Base-by-base conservation (phyloP, 2,113 vertebrate species). In the Recurvirostra avosetta region DNA sequence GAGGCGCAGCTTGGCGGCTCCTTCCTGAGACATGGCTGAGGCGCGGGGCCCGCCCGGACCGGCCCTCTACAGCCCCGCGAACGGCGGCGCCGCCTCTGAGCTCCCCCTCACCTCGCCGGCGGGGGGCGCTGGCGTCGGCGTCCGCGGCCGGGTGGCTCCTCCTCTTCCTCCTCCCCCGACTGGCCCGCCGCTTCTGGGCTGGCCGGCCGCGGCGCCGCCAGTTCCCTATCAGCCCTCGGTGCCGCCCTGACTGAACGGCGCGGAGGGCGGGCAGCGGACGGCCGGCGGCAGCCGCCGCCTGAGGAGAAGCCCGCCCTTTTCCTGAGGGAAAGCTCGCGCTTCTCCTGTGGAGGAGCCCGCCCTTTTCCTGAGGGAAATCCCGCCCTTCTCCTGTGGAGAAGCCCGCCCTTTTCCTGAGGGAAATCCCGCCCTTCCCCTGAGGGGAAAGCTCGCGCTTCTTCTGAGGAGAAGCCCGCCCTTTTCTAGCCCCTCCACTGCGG, bases 1-100 rank as follows among this genome's bases (percentile, higher is more conserved):
- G n/a, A 98, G 96, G 47, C 96, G 97, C 76, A 98, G 91, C 16
- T 97, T 98, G 23, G 52, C 90, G 5, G 47, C 40, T 30, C 94
- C 97, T n/a, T 97, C 96, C 26, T 89, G 63, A 5, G 36, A 45
- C 70, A 81, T 83, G 38, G 36, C 49, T 4, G n/a, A 15, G 6
- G 7, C 41, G 32, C 16, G 18, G 17, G 5, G 23, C 58, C 29
- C 19, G 36, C 9, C 49, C 15, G 29, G 3, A 45, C 26, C 19
- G 15, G 15, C 41, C 45, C 13, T 8, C 14, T 16, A 12, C 67
- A 5, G 61, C 17, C 32, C 21, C 14, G 38, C 36, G 56, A 7
- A 27, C 21, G 34, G 34, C 47, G 15, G 19, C 5, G 3, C 29
- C 34, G 23, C 52, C 74, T n/a, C 74, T 20, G 4, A 6, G 41